These are phyloP conservation scores for Cylloceria caligata DNA, from an alignment of 2,888 invertebrate species.

Conservation along the genomic window DNA sequence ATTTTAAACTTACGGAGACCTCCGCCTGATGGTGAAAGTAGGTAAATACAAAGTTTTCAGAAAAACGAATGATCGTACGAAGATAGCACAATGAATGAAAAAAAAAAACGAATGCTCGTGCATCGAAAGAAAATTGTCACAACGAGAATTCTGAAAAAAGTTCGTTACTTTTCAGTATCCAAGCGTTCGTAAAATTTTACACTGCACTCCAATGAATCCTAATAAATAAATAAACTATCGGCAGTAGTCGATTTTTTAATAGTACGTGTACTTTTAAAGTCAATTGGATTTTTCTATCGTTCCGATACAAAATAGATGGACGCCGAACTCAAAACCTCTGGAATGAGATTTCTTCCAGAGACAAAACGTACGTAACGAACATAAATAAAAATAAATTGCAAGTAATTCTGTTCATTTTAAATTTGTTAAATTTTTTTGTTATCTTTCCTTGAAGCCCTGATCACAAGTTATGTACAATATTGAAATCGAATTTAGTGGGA, in stretches of 20 bases:
- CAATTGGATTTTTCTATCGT: too few species aligned
- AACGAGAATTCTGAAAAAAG: constrained; percentile 6
- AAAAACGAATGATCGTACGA: constrained; percentile 75
- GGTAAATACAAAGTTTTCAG: constrained; percentile 78
- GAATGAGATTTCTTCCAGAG: neutral
- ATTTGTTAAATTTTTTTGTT: neutral
- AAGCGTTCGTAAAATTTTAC: constrained; percentile 14
- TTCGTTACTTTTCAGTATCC: constrained; percentile 13
- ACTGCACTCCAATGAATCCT: constrained; percentile 8
- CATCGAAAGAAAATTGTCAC: constrained; percentile 29
- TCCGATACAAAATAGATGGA: constrained; percentile 13
- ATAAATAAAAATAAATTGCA: neutral
- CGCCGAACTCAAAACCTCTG: neutral
- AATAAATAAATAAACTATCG: neutral
- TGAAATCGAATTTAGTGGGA: neutral
- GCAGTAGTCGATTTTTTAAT: constrained; percentile 20
- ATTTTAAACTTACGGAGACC: constrained; percentile 81
- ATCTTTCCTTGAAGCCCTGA: neutral
- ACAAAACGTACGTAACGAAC: constrained; percentile 19
- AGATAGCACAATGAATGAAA: constrained; percentile 61
- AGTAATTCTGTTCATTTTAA: neutral
- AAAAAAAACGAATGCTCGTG: constrained; percentile 59
- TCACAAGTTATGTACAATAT: constrained; percentile 36
- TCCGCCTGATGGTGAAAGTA: constrained; percentile 81
- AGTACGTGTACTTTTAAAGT: too few species aligned